Conservation (phyloP, 2,888 invertebrate genomes). For the Melanostoma mellinum region DNA sequence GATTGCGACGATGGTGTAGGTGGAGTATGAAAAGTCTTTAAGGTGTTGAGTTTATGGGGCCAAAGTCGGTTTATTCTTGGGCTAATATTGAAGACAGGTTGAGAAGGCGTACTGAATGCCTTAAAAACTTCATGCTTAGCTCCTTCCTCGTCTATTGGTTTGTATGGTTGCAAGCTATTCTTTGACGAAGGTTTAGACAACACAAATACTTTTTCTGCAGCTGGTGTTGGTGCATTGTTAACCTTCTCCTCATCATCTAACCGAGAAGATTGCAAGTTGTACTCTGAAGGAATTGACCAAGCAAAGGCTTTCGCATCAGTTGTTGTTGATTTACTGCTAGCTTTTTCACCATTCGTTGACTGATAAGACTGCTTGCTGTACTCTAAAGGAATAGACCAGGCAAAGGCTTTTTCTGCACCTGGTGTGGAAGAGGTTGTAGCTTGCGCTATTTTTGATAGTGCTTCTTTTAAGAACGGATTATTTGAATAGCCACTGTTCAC, state of each 20-base stretch:
- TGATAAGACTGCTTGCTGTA: too few relatives aligned
- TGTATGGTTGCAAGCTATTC: constrained; percentile 3
- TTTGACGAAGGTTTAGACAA: neutral
- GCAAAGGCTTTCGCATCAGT: neutral
- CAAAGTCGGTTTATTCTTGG: constrained; percentile 46
- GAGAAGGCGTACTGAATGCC: constrained; percentile 4
- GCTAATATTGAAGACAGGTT: constrained; percentile 5
- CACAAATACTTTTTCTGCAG: neutral
- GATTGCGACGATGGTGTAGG: constrained; percentile 9
- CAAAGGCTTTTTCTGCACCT: constrained; percentile 7
- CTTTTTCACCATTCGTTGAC: too few relatives aligned
- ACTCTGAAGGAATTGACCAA: constrained; percentile 64
- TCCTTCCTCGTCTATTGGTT: constrained; percentile 40
- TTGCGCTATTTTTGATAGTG: neutral
- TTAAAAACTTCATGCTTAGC: constrained; percentile 47
- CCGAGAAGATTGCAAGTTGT: neutral
- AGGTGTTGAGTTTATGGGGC: constrained; percentile 42
- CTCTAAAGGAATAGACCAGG: neutral
- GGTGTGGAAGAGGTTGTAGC: constrained; percentile 44
- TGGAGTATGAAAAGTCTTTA: neutral
- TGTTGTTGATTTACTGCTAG: too few relatives aligned
- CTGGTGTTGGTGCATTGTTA: neutral
- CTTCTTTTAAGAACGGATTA: constrained; percentile 73
- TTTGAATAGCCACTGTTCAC: constrained; percentile 48
- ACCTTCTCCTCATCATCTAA: neutral